Evolutionary conservation across 2,888 invertebrate genomes (phyloP).

Genomic region (Drosophila setosimentum): DNA sequence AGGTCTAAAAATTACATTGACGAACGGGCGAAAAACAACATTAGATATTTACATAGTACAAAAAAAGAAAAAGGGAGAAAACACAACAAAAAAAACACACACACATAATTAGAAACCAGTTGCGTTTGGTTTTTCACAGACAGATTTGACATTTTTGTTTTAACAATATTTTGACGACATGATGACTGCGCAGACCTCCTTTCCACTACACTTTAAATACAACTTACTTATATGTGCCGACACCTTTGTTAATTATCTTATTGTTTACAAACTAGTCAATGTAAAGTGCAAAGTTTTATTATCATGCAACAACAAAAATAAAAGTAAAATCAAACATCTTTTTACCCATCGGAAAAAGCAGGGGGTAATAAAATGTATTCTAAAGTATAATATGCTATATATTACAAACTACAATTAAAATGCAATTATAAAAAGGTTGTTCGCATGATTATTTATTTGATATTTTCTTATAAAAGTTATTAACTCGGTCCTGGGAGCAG

Average conservation of each 20-base stretch:
- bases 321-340: slow-evolving; percentile 3
- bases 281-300: slow-evolving; percentile 4
- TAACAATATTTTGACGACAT: background rate
- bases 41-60: slow-evolving; percentile 8
- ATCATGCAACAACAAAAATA: slow-evolving; percentile 34
- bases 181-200: slow-evolving; percentile 13
- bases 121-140: background rate
- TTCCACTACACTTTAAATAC: slow-evolving; percentile 3
- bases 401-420: slow-evolving; percentile 65
- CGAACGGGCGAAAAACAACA: slow-evolving; percentile 11
- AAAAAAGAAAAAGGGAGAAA: background rate
- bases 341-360: slow-evolving; percentile 25
- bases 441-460: slow-evolving; percentile 66
- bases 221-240: slow-evolving; percentile 28
- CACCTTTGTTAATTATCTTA: slow-evolving; percentile 32
- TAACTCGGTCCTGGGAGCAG: slow-evolving; percentile 39
- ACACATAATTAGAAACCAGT: slow-evolving; percentile 17
- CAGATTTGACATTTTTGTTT: slow-evolving; percentile 3
- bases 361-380: background rate
- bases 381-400: slow-evolving; percentile 22
- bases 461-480: slow-evolving; percentile 35
- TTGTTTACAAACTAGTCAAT: slow-evolving; percentile 56
- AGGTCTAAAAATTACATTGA: slow-evolving; percentile 59
- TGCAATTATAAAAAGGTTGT: slow-evolving; percentile 60
- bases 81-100: slow-evolving; percentile 35